Evolutionary conservation across 2,797 vertebrate species (phyloP).

Genomic region (Eulemur coronatus): DNA sequence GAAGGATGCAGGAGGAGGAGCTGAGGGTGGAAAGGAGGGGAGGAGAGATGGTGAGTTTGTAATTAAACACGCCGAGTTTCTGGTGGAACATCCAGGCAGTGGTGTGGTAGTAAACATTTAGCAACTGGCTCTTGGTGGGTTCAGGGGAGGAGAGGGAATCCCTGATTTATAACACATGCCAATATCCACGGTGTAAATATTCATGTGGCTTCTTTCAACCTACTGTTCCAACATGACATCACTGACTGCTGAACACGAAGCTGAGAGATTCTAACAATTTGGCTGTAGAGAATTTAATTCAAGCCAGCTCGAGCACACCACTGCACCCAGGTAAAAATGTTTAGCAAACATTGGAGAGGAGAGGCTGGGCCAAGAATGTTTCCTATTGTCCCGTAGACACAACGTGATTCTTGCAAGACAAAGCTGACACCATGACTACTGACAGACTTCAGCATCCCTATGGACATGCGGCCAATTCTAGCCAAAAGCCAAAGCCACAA

Average conservation of each 20-base stretch:
- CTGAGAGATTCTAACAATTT: background rate
- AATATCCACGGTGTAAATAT: background rate
- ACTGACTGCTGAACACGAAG: background rate
- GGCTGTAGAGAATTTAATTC: background rate
- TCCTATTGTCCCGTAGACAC: background rate
- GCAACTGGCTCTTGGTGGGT: background rate
- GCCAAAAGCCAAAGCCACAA: constrained; percentile 13
- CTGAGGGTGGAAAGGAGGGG: background rate
- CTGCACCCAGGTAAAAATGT: background rate
- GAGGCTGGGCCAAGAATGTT: background rate
- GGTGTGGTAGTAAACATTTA: background rate
- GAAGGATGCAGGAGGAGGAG: background rate
- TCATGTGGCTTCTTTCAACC: background rate
- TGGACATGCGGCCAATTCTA: background rate
- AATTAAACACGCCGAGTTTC: background rate
- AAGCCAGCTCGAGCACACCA: background rate
- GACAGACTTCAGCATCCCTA: background rate
- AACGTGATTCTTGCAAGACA: background rate
- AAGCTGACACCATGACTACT: background rate
- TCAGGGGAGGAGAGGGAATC: background rate
- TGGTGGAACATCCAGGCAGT: background rate
- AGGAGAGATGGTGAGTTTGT: background rate
- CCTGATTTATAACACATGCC: background rate
- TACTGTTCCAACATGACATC: background rate
- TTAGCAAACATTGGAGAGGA: background rate